Evolutionary conservation across 2,113 vertebrate species (phyloP).

Genomic region (Anoura caudifer): DNA sequence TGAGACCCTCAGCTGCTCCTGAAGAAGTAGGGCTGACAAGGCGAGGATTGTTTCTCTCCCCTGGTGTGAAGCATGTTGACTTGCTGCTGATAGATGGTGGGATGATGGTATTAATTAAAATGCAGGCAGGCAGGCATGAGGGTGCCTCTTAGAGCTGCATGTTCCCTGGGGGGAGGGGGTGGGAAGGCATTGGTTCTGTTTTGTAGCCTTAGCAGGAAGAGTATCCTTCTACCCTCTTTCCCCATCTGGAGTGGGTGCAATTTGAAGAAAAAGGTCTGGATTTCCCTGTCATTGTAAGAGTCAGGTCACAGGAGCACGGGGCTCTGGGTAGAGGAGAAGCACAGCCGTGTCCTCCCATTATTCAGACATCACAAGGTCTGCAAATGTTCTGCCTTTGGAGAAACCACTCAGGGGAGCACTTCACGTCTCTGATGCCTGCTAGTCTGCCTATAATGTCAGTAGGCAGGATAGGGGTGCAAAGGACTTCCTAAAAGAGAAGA

Average conservation of each 20-base stretch:
- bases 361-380: not conserved
- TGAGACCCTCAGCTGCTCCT: conserved; percentile 81
- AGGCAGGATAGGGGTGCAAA: not conserved
- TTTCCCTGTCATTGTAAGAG: not conserved
- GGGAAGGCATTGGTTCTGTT: not conserved
- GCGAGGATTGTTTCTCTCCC: conserved; percentile 85
- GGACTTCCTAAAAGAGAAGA: not conserved
- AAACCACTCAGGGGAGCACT: not conserved
- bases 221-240: not conserved
- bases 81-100: conserved; percentile 85
- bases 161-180: conserved; percentile 1
- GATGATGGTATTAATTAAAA: conserved; percentile 85
- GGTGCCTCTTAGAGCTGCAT: conserved; percentile 51
- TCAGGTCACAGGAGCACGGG: not conserved
- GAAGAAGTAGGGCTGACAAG: conserved; percentile 82
- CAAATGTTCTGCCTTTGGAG: not conserved
- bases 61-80: conserved; percentile 82
- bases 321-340: not conserved
- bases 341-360: not conserved
- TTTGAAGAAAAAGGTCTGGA: not conserved
- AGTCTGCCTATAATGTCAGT: not conserved
- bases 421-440: not conserved
- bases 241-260: not conserved
- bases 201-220: not conserved
- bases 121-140: conserved; percentile 80